Conservation (phyloP, 2,113 vertebrate species). For the Bombycilla garrulus region DNA sequence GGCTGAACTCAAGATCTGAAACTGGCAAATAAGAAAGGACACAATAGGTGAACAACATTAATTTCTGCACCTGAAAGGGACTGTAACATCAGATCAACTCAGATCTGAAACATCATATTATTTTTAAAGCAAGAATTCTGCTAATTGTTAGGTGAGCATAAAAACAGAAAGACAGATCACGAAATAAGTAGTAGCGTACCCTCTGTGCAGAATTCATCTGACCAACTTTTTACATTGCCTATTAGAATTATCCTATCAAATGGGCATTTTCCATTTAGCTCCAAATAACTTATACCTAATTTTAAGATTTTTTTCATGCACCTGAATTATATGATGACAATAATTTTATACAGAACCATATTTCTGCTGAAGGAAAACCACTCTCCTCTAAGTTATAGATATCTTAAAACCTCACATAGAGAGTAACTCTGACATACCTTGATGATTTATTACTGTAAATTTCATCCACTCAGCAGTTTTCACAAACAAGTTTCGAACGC, state of each 20-base stretch:
- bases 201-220: not conserved
- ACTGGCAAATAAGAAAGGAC: not conserved
- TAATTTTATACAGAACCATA: not conserved
- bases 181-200: not conserved
- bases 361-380: not conserved
- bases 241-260: not conserved
- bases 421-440: not conserved
- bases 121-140: not conserved
- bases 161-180: not conserved
- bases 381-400: slow-evolving; percentile 17
- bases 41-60: not conserved
- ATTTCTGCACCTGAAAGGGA: not conserved
- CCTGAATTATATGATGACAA: not conserved
- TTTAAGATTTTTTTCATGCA: not conserved
- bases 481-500: slow-evolving; percentile 30
- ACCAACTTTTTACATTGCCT: not conserved
- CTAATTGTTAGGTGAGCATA: not conserved
- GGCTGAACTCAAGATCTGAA: not conserved
- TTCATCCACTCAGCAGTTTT: slow-evolving; percentile 39
- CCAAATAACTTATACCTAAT: not conserved
- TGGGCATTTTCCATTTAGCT: not conserved
- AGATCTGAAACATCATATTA: not conserved
- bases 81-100: not conserved
- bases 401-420: not conserved
- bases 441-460: slow-evolving; percentile 35